Evolutionary conservation across 2,888 invertebrate genomes (phyloP).

Genomic region (Theristus sp.): DNA sequence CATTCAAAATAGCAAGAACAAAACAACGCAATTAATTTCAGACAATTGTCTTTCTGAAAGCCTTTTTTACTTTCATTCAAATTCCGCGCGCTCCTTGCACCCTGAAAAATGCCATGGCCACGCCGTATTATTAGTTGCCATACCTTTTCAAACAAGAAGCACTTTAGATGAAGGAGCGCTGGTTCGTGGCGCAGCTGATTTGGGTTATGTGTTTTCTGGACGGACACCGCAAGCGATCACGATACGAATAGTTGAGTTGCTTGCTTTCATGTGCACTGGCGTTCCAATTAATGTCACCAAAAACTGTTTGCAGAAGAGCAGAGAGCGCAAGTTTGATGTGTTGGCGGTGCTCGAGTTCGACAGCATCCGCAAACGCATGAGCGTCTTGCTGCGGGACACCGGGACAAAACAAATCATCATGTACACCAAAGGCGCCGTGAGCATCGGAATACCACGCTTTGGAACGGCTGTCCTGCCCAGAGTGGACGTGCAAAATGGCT

Average conservation of each 20-base stretch:
- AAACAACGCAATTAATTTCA: no score
- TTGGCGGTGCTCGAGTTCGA: constrained; percentile 87
- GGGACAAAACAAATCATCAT: constrained; percentile 46
- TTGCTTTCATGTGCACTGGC: not conserved
- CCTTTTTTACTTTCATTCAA: no score
- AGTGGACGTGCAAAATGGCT: no score
- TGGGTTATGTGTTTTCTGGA: constrained; percentile 72
- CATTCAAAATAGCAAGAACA: no score
- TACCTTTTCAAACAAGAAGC: no score
- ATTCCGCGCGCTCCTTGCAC: no score
- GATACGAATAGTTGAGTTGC: no score
- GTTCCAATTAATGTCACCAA: no score
- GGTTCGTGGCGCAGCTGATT: constrained; percentile 67
- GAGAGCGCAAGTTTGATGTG: constrained; percentile 52
- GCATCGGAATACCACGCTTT: constrained; percentile 12
- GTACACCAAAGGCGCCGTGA: constrained; percentile 53
- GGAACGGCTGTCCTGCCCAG: not conserved
- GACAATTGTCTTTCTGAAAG: no score
- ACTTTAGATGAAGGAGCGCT: constrained; percentile 90
- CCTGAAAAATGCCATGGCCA: no score
- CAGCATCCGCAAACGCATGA: constrained; percentile 74
- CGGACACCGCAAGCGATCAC: constrained; percentile 69
- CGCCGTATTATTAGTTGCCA: no score
- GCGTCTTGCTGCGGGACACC: constrained; percentile 67
- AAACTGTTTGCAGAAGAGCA: constrained; percentile 39